A percentile compares a stretch with the other conserved stretches of the same genome.
Evolutionary conservation across 2,888 invertebrate species (phyloP).

Genomic region (Scaptomyza cyrtandrae): DNA sequence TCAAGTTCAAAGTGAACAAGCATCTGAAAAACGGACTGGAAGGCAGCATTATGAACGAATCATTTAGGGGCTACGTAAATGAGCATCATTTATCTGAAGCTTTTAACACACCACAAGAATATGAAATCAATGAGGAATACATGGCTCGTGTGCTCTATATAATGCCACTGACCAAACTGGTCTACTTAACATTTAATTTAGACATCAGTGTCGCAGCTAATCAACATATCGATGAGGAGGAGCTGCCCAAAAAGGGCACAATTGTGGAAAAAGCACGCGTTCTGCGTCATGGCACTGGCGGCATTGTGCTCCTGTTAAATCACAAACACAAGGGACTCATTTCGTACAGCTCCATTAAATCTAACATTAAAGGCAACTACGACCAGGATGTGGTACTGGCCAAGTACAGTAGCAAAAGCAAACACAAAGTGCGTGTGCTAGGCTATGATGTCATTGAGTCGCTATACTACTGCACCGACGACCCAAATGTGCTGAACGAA

Average conservation of each 20-base stretch:
- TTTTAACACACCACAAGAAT: constrained; percentile 82
- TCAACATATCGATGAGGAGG: not conserved
- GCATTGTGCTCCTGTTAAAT: constrained; percentile 82
- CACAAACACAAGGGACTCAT: constrained; percentile 82
- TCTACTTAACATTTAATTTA: constrained; percentile 86
- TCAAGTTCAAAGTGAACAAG: constrained; percentile 83
- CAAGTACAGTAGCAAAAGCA: constrained; percentile 82
- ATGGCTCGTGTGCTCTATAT: constrained; percentile 88
- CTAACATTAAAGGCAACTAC: constrained; percentile 81
- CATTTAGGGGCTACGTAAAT: constrained; percentile 84
- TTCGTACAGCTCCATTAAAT: constrained; percentile 79
- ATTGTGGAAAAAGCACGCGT: constrained; percentile 87
- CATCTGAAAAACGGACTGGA: constrained; percentile 85
- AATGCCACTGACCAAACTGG: constrained; percentile 88
- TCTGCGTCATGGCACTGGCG: constrained; percentile 83
- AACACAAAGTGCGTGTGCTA: constrained; percentile 87
- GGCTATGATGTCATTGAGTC: constrained; percentile 88
- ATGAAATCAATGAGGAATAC: constrained; percentile 85
- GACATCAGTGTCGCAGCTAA: constrained; percentile 37
- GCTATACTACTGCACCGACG: constrained; percentile 89
- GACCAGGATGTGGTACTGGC: constrained; percentile 83
- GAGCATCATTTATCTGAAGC: constrained; percentile 83
- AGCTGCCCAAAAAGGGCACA: constrained; percentile 85
- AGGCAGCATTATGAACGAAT: constrained; percentile 84
- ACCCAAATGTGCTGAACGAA: constrained; percentile 86